Conservation (phyloP, 2,113 vertebrate species). For the Gorsachius goisagi region DNA sequence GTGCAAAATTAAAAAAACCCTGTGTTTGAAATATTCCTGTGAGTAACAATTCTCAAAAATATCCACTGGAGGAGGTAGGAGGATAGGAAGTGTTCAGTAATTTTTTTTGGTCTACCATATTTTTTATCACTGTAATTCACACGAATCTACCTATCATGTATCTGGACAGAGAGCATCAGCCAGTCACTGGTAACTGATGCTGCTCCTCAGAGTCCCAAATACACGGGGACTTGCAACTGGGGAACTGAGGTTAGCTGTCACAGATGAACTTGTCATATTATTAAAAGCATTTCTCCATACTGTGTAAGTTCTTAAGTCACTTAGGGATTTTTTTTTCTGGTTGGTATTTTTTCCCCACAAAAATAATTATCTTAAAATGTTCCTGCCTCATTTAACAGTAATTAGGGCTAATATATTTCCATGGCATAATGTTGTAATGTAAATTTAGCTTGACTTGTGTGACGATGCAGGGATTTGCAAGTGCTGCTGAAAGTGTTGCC, state of each 20-base stretch:
- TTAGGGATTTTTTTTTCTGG: neutral
- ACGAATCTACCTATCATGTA: neutral
- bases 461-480: neutral
- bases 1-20: neutral
- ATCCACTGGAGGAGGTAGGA: neutral
- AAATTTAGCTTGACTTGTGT: neutral
- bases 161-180: neutral
- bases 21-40: neutral
- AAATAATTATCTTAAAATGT: neutral
- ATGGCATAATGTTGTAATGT: neutral
- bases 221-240: neutral
- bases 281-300: neutral
- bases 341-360: neutral
- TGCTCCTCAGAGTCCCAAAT: neutral
- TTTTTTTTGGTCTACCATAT: neutral
- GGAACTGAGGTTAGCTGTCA: neutral
- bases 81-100: neutral
- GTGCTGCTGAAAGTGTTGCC: neutral
- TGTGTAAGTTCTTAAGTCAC: neutral
- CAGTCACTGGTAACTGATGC: neutral
- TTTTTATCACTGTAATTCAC: neutral
- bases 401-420: neutral
- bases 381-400: slow-evolving; percentile 13
- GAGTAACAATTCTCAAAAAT: neutral
- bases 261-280: neutral